Evolutionary conservation across 2,113 vertebrate genomes (phyloP).

Genomic region (Cavia porcellus): DNA sequence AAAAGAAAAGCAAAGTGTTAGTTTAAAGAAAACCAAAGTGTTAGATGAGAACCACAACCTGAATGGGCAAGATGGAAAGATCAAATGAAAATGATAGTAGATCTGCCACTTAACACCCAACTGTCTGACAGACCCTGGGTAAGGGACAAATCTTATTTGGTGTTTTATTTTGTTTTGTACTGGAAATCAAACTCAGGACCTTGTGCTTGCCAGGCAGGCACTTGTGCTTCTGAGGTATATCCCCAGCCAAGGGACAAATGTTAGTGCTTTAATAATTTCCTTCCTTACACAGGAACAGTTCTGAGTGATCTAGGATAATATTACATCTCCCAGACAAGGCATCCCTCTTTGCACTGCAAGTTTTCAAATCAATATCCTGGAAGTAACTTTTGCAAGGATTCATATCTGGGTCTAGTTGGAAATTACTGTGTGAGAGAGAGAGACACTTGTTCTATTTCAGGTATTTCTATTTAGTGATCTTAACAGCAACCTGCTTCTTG

Average conservation of each 20-base stretch:
- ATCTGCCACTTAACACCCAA: not conserved
- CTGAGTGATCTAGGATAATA: not conserved
- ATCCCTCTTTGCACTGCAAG: not conserved
- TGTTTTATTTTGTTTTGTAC: too few relatives aligned
- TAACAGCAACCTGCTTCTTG: not conserved
- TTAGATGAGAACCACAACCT: not conserved
- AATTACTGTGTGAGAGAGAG: constrained; percentile 46
- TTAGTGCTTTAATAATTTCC: not conserved
- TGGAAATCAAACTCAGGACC: too few relatives aligned
- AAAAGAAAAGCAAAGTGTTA: too few relatives aligned
- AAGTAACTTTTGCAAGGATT: constrained; percentile 45
- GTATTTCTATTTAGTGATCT: not conserved
- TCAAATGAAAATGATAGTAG: constrained; percentile 10
- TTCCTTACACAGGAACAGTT: constrained; percentile 5
- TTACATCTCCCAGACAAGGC: not conserved
- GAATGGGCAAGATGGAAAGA: not conserved
- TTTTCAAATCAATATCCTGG: constrained; percentile 34
- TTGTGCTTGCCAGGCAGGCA: too few relatives aligned
- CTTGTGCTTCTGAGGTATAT: too few relatives aligned
- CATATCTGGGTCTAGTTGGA: not conserved
- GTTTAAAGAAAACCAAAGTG: constrained; percentile 1
- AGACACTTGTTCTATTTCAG: not conserved
- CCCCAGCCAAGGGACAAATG: not conserved
- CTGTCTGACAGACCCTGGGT: not conserved
- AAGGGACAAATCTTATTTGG: not conserved